Conservation (phyloP, 2,113 vertebrate species). For the Neogale vison region DNA sequence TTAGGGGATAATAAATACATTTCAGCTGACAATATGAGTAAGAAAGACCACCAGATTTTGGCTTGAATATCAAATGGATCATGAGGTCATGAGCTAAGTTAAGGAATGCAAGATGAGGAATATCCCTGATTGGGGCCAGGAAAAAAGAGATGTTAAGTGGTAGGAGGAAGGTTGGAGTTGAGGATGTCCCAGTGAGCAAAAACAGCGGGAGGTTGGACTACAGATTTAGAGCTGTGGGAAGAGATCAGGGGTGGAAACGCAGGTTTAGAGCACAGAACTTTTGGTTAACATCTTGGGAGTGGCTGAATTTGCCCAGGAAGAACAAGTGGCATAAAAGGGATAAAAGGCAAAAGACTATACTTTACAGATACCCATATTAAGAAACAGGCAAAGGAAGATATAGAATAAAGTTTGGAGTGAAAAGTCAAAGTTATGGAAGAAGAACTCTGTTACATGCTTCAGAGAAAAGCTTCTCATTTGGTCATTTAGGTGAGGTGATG, state of each 20-base stretch:
- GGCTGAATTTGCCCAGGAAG: neutral
- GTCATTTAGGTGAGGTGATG: neutral
- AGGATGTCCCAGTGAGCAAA: neutral
- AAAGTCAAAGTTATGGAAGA: neutral
- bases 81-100: neutral
- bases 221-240: neutral
- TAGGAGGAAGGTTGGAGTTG: neutral
- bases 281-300: neutral
- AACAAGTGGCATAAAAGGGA: neutral
- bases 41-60: neutral
- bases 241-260: neutral
- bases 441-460: neutral
- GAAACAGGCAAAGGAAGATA: neutral
- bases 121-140: neutral
- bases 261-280: neutral
- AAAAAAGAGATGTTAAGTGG: neutral
- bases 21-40: neutral
- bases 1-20: neutral
- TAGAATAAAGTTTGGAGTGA: neutral
- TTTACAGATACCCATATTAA: neutral
- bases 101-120: neutral
- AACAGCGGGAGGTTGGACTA: neutral
- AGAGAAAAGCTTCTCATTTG: neutral
- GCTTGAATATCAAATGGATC: neutral
- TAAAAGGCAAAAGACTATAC: neutral